These are phyloP conservation scores for Dioctria rufipes DNA, from an alignment of 2,888 invertebrate species.

Conservation along the genomic window DNA sequence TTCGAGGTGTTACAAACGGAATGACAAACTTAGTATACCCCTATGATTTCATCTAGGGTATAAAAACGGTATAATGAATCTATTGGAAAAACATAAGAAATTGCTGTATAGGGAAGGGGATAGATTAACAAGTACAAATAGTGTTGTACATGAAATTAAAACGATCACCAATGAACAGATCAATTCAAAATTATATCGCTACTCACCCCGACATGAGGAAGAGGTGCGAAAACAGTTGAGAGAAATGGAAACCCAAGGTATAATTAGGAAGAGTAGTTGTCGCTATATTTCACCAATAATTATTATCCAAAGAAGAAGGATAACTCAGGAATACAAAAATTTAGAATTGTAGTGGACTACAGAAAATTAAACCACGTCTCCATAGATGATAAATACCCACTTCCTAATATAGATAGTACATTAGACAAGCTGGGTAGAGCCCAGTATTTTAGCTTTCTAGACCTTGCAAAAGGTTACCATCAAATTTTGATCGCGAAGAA, in stretches of 20 bases:
- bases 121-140: conserved; percentile 34
- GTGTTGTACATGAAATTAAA: conserved; percentile 29
- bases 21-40: too few species aligned
- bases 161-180: conserved; percentile 53
- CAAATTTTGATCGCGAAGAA: conserved; percentile 53
- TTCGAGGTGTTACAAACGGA: too few species aligned
- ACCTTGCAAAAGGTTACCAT: conserved; percentile 56
- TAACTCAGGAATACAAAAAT: conserved; percentile 56
- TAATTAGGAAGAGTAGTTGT: conserved; percentile 55
- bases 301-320: conserved; percentile 57
- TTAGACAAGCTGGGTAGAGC: conserved; percentile 55
- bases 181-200: conserved; percentile 54
- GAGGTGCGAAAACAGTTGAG: conserved; percentile 44
- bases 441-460: conserved; percentile 57
- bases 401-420: conserved; percentile 59
- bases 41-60: too few species aligned
- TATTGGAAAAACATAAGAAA: conserved; percentile 52
- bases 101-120: conserved; percentile 46
- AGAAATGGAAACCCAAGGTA: conserved; percentile 49
- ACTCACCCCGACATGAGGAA: conserved; percentile 53
- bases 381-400: conserved; percentile 56
- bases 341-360: conserved; percentile 57
- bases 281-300: conserved; percentile 52
- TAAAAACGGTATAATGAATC: too few species aligned
- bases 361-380: conserved; percentile 57